These are phyloP conservation scores for Tetragnatha versicolor DNA, from an alignment of 1,140 invertebrate genomes.

Conservation along the genomic window DNA sequence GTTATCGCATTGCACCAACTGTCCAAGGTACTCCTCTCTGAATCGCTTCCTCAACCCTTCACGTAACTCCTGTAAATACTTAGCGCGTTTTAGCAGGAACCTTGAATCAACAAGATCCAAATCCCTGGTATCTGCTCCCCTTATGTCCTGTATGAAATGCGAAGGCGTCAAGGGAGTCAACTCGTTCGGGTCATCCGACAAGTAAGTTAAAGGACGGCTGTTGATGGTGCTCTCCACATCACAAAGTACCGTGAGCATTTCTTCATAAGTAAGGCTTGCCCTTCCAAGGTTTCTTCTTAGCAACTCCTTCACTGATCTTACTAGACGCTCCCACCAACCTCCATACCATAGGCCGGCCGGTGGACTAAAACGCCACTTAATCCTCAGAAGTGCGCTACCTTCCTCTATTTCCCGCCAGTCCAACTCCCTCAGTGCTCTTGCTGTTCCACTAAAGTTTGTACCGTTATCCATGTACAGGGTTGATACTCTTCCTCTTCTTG, in stretches of 20 bases:
- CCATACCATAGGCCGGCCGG: neutral
- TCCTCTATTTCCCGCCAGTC: neutral
- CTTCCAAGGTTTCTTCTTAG: neutral
- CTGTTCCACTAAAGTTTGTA: neutral
- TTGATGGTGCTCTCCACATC: neutral
- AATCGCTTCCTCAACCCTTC: neutral
- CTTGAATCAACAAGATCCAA: neutral
- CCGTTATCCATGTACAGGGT: neutral
- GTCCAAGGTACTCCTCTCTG: neutral
- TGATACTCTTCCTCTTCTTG: too few relatives aligned
- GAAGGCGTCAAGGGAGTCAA: neutral
- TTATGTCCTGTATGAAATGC: neutral
- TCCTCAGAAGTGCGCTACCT: neutral
- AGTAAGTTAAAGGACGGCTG: neutral
- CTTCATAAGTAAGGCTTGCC: neutral
- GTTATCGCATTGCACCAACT: too few relatives aligned
- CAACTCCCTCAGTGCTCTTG: neutral
- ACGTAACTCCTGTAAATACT: neutral
- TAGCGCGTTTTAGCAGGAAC: neutral
- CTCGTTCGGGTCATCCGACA: slow-evolving; percentile 11
- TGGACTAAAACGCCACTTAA: neutral
- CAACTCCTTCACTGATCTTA: neutral
- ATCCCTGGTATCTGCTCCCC: neutral
- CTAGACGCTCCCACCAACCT: slow-evolving; percentile 12
- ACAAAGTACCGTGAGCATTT: neutral